Conservation (phyloP, 2,888 invertebrate genomes). For the Arenicola marina region DNA sequence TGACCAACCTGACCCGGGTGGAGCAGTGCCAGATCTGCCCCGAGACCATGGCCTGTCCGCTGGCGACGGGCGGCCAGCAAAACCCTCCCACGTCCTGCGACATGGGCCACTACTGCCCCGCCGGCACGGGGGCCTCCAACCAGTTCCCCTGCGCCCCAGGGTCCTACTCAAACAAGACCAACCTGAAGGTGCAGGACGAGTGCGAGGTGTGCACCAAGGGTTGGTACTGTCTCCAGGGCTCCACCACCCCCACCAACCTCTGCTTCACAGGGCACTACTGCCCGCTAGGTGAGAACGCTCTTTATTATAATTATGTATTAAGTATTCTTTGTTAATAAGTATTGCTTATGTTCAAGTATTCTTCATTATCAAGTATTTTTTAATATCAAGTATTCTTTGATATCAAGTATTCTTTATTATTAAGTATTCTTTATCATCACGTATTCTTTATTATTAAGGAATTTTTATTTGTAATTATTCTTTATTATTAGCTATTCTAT, state of each 20-base stretch:
- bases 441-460: too few relatives aligned
- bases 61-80: conserved; percentile 53
- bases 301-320: too few relatives aligned
- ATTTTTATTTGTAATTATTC: too few relatives aligned
- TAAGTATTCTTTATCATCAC: too few relatives aligned
- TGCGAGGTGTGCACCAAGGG: conserved; percentile 50
- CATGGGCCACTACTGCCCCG: conserved; percentile 52
- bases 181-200: conserved; percentile 44
- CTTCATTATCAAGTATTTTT: too few relatives aligned
- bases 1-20: conserved; percentile 47
- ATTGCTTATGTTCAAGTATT: too few relatives aligned
- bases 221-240: conserved; percentile 52
- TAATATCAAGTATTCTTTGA: too few relatives aligned
- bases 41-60: conserved; percentile 43
- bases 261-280: conserved; percentile 55
- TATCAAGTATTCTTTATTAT: too few relatives aligned
- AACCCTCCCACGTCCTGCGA: conserved; percentile 53
- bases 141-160: conserved; percentile 56
- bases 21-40: conserved; percentile 51
- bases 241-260: conserved; percentile 41
- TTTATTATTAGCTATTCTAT: too few relatives aligned
- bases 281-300: conserved; percentile 40
- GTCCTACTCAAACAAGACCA: conserved; percentile 51
- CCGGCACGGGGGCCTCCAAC: conserved; percentile 43
- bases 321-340: too few relatives aligned